phyloP scores from a whole-genome alignment of 2,888 invertebrate genomes.

The Troides helena region DNA sequence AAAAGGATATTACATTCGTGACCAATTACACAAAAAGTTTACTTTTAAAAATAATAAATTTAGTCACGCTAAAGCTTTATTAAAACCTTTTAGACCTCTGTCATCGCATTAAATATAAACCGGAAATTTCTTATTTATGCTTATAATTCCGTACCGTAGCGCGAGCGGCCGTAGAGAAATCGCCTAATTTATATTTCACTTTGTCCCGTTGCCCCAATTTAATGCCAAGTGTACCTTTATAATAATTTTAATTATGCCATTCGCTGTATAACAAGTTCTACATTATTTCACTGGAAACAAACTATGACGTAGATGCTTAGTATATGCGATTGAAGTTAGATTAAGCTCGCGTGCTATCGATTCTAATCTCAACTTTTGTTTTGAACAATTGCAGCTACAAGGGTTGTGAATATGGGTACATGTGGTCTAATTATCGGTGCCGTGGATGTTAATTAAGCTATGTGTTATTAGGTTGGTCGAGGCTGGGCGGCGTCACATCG shows the following conservation, averaged over 20 bases:
- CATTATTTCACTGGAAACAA: too few relatives aligned
- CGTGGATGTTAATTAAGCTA: conserved; percentile 1
- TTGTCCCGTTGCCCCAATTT: conserved; percentile 25
- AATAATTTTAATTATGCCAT: too few relatives aligned
- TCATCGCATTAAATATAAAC: not conserved
- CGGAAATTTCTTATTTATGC: not conserved
- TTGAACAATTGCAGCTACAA: too few relatives aligned
- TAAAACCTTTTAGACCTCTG: conserved; percentile 1
- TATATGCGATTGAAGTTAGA: too few relatives aligned
- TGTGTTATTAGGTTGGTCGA: conserved; percentile 1
- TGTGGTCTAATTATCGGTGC: not conserved
- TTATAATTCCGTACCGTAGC: not conserved
- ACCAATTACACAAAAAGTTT: not conserved
- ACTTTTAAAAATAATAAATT: not conserved
- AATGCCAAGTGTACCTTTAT: conserved; percentile 8
- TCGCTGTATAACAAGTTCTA: too few relatives aligned
- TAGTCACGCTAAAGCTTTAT: conserved; percentile 5
- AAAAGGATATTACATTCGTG: too few relatives aligned
- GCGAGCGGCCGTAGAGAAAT: not conserved
- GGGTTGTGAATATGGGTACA: too few relatives aligned
- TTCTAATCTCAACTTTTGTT: too few relatives aligned
- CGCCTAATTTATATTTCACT: conserved; percentile 5
- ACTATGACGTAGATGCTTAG: too few relatives aligned
- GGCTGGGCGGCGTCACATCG: conserved; percentile 7
- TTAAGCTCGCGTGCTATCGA: too few relatives aligned